Evolutionary conservation across 2,888 invertebrate genomes (phyloP).

Genomic region (Cyclophora punctaria): DNA sequence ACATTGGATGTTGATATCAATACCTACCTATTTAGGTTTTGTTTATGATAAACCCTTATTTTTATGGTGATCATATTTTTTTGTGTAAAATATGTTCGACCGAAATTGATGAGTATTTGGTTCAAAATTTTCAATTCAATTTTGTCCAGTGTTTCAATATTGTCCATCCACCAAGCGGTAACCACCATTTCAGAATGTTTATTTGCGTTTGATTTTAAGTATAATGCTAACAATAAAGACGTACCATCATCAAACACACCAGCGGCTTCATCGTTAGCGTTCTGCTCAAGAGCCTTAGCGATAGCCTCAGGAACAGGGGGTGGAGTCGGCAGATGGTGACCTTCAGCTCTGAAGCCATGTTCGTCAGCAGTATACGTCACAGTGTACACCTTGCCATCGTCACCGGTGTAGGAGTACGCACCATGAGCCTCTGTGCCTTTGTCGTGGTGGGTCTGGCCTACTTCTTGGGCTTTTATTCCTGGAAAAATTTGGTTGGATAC

Average conservation of each 20-base stretch:
- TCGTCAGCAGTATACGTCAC: conserved; percentile 75
- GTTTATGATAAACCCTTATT: no score
- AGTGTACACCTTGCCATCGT: conserved; percentile 72
- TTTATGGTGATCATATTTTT: no score
- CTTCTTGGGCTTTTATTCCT: conserved; percentile 73
- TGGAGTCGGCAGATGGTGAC: conserved; percentile 74
- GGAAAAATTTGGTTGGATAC: conserved; percentile 7
- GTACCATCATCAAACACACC: conserved; percentile 69
- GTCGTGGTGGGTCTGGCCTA: conserved; percentile 43
- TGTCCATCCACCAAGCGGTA: no score
- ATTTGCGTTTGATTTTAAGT: no score
- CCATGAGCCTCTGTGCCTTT: conserved; percentile 62
- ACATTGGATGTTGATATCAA: no score
- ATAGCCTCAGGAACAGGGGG: conserved; percentile 76
- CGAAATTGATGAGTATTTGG: no score
- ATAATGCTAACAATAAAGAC: conserved; percentile 3
- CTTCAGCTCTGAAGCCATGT: conserved; percentile 72
- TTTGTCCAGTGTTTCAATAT: no score
- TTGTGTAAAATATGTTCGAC: no score
- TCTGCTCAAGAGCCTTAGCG: conserved; percentile 60
- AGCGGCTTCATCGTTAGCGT: conserved; percentile 64
- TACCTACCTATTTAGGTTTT: no score
- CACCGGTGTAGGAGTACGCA: conserved; percentile 72
- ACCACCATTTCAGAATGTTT: no score
- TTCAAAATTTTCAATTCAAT: no score